phyloP scores from a whole-genome alignment of 2,888 invertebrate species.

The Zhuqinia jingwanae region DNA sequence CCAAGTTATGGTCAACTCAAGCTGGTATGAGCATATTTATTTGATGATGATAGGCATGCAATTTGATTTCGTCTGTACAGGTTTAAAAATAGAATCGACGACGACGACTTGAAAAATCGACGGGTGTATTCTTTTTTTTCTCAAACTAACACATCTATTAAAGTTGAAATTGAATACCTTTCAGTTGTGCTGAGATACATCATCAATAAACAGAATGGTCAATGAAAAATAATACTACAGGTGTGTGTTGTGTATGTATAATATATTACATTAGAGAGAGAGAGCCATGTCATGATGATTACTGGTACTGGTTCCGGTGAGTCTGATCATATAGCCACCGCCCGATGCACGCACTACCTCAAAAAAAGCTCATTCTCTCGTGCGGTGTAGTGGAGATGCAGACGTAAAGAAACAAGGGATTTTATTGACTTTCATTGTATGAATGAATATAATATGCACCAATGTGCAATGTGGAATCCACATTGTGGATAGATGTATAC shows the following conservation, averaged over 20 bases:
- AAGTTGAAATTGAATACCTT: not conserved
- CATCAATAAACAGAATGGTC: not conserved
- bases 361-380: no score
- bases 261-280: not conserved
- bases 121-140: not conserved
- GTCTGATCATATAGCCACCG: not conserved
- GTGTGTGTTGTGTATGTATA: not conserved
- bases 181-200: not conserved
- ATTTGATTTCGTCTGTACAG: constrained; percentile 22
- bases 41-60: constrained; percentile 31
- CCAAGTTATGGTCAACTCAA: constrained; percentile 1
- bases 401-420: no score
- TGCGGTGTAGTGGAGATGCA: no score
- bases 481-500: no score
- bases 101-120: not conserved
- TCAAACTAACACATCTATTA: not conserved
- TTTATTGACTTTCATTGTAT: constrained; percentile 31
- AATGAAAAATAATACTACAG: constrained; percentile 3
- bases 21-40: not conserved
- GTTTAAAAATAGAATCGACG: constrained; percentile 21
- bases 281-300: no score
- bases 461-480: constrained; percentile 26
- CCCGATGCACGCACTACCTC: constrained; percentile 22
- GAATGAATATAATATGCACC: no score
- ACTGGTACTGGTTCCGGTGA: constrained; percentile 10